Conservation (phyloP, 2,113 vertebrate species). For the Boulengeromyrus knoepffleri region DNA sequence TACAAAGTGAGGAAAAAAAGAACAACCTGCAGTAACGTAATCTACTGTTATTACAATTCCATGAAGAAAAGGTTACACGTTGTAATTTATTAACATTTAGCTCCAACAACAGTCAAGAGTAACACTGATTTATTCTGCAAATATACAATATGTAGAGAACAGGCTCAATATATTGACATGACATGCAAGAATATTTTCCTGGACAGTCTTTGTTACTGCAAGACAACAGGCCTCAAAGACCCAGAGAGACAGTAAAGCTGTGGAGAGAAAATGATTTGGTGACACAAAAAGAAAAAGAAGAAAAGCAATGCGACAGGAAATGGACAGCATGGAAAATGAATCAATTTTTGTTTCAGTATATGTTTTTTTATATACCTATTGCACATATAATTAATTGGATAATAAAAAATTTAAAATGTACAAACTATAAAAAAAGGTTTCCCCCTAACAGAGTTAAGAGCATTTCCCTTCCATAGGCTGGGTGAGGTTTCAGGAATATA, state of each 20-base stretch:
- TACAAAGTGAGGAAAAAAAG: slow-evolving; percentile 40
- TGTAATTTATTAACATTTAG: slow-evolving; percentile 81
- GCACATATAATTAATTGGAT: slow-evolving; percentile 33
- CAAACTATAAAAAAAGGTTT: slow-evolving; percentile 34
- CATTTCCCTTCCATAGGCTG: not conserved
- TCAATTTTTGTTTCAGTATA: not conserved
- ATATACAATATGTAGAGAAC: slow-evolving; percentile 75
- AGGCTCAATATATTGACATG: slow-evolving; percentile 69
- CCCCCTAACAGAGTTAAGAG: not conserved
- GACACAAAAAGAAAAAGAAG: not conserved
- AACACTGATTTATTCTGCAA: slow-evolving; percentile 84
- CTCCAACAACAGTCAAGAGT: slow-evolving; percentile 76
- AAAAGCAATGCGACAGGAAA: slow-evolving; percentile 14
- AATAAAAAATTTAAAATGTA: slow-evolving; percentile 41
- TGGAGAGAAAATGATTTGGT: not conserved
- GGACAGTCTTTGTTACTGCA: slow-evolving; percentile 63
- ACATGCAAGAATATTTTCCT: slow-evolving; percentile 71
- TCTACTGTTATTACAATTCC: slow-evolving; percentile 55
- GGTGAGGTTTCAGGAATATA: not conserved
- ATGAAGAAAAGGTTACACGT: slow-evolving; percentile 66
- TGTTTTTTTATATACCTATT: slow-evolving; percentile 23
- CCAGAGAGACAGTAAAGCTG: slow-evolving; percentile 34
- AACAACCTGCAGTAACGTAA: slow-evolving; percentile 69
- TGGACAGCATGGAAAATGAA: slow-evolving; percentile 7
- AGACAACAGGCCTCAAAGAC: slow-evolving; percentile 51